Conservation (phyloP, 2,888 invertebrate species). For the Drosophila peninsularis region DNA sequence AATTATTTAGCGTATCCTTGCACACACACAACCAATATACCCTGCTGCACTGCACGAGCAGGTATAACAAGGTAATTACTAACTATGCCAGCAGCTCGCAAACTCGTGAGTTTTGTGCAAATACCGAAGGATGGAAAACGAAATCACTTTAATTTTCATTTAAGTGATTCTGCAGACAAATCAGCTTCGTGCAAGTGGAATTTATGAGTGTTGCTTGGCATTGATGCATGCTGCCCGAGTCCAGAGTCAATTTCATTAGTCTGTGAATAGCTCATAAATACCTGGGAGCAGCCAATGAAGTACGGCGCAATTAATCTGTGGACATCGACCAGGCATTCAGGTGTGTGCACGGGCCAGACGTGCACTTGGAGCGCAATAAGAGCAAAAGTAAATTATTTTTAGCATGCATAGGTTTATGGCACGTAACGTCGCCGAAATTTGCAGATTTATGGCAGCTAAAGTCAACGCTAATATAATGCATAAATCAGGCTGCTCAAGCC, state of each 20-base stretch:
- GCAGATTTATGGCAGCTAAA: conserved; percentile 70
- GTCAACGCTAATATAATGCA: conserved; percentile 72
- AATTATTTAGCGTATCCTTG: not conserved
- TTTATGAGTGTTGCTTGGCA: conserved; percentile 6
- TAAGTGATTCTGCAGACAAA: conserved; percentile 3
- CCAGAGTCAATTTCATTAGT: not conserved
- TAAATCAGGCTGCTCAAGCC: conserved; percentile 71
- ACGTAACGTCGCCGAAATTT: conserved; percentile 49
- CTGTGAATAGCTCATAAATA: conserved; percentile 27
- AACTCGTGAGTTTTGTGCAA: conserved; percentile 20
- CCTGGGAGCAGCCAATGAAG: not conserved
- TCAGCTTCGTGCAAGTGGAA: not conserved
- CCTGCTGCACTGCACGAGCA: not conserved
- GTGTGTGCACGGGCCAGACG: conserved; percentile 1
- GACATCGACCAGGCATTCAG: conserved; percentile 3
- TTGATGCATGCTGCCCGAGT: not conserved
- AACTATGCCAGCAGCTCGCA: conserved; percentile 20
- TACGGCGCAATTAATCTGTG: conserved; percentile 2
- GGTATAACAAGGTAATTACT: conserved; percentile 29
- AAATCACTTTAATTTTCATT: conserved; percentile 13
- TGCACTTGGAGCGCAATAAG: conserved; percentile 36
- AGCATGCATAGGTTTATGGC: conserved; percentile 51
- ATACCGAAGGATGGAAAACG: conserved; percentile 6
- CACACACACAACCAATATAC: not conserved
- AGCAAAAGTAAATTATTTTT: conserved; percentile 43